Evolutionary conservation across 2,113 vertebrate genomes (phyloP).

Genomic region (human): DNA sequence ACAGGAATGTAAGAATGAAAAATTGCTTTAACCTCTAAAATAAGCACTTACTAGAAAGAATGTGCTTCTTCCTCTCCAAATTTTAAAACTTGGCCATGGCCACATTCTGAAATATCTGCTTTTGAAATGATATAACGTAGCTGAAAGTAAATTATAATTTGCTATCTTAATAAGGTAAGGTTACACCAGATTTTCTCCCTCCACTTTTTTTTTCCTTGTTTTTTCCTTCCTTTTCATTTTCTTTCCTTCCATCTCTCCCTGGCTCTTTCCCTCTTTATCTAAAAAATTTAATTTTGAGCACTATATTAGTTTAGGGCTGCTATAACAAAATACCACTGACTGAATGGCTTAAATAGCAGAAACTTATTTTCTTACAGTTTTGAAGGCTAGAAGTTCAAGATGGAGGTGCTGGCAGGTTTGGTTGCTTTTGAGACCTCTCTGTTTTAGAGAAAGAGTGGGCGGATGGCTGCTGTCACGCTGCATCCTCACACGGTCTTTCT

Average conservation of each 20-base stretch:
- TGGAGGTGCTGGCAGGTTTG: neutral
- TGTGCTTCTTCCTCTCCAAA: neutral
- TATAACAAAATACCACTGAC: neutral
- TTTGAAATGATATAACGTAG: neutral
- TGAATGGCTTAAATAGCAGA: neutral
- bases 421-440: neutral
- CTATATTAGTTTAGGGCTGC: neutral
- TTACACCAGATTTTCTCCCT: neutral
- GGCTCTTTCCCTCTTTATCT: neutral
- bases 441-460: no score
- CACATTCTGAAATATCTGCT: neutral
- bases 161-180: neutral
- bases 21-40: conserved; percentile 48
- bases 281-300: neutral
- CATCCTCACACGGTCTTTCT: neutral
- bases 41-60: neutral
- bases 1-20: conserved; percentile 30
- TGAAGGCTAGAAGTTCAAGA: neutral
- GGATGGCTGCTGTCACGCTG: accelerated
- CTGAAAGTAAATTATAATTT: neutral
- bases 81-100: neutral
- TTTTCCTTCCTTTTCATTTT: accelerated
- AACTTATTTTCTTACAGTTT: neutral
- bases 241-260: neutral
- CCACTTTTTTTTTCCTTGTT: accelerated